phyloP scores from a whole-genome alignment of 1,140 invertebrate genomes.

The Saccostrea echinata region DNA sequence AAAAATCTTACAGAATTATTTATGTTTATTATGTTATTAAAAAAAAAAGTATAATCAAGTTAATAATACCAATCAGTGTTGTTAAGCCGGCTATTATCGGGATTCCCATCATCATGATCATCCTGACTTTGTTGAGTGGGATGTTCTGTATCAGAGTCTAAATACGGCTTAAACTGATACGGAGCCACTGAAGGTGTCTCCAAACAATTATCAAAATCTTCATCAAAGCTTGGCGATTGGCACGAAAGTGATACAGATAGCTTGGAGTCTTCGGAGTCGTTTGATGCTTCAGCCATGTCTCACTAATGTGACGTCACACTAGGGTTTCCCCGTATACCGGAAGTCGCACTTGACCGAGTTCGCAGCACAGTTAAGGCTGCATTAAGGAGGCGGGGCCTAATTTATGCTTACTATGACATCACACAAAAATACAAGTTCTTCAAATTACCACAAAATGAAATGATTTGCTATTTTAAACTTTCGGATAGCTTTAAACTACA shows the following conservation, averaged over 20 bases:
- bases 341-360: background rate
- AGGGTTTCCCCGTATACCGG: background rate
- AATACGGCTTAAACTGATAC: background rate
- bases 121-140: background rate
- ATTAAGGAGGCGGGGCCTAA: too few relatives aligned
- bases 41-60: background rate
- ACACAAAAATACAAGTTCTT: too few relatives aligned
- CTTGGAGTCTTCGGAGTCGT: background rate
- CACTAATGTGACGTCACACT: slow-evolving; percentile 3
- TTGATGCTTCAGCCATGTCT: background rate
- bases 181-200: background rate
- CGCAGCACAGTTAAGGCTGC: too few relatives aligned
- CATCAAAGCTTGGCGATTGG: background rate
- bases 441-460: too few relatives aligned
- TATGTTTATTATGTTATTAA: background rate
- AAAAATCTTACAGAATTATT: background rate
- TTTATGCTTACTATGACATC: too few relatives aligned
- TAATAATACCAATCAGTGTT: slow-evolving; percentile 1
- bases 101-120: background rate
- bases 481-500: too few relatives aligned
- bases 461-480: too few relatives aligned
- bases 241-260: background rate
- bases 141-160: background rate
- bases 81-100: slow-evolving; percentile 4
- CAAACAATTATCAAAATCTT: background rate